Evolutionary conservation across 2,888 invertebrate species (phyloP), one percentile per base, ranked within the genome.

Genomic region (Mesochorus sp.): DNA sequence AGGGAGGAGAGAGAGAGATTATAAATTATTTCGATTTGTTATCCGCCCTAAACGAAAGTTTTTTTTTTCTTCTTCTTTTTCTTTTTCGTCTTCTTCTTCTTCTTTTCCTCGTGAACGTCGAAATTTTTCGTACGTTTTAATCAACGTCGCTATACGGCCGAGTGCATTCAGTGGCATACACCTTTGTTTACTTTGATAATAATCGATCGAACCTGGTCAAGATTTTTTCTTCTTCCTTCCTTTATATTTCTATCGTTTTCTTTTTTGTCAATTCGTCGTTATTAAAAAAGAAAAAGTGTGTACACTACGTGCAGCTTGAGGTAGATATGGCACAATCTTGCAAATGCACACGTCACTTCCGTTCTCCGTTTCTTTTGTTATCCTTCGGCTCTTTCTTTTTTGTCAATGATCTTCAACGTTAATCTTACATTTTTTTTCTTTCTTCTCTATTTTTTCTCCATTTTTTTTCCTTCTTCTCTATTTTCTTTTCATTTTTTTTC

Each of bases 321-420:
- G 82, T 83, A 82, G 83, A 83, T 83, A 83, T 83, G 81, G 80
- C 81, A 79, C 81, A 83, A 83, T 77, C 80, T 81, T 78, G 79
- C 62, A 73, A 81, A 82, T 80, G 75, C 80, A 78, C 78, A 68
- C 74, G 70, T 74, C 64, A 61, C 59, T 73, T 51, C n/a, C n/a
- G n/a, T n/a, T 44, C 42, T 59, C 57, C 62, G 49, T 62, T 68
- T 70, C 31, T 28, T 28, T 67, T 61, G 26, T 55, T 24, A 8
- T 14, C 53, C 37, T 66, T 44, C 37, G 1, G 51, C 26, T 39
- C 19, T 34, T 42, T 28, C 21, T 10, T 51, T 73, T 31, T 44
- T 34, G n/a, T n/a, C n/a, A n/a, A n/a, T n/a, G n/a, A n/a, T n/a
- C n/a, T n/a, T n/a, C n/a, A n/a, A n/a, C n/a, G n/a, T n/a, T n/a